A percentile compares a stretch with the other conserved stretches of the same genome.
These are phyloP conservation scores for Globicephala melas DNA, from an alignment of 2,113 vertebrate genomes.

Conservation along the genomic window DNA sequence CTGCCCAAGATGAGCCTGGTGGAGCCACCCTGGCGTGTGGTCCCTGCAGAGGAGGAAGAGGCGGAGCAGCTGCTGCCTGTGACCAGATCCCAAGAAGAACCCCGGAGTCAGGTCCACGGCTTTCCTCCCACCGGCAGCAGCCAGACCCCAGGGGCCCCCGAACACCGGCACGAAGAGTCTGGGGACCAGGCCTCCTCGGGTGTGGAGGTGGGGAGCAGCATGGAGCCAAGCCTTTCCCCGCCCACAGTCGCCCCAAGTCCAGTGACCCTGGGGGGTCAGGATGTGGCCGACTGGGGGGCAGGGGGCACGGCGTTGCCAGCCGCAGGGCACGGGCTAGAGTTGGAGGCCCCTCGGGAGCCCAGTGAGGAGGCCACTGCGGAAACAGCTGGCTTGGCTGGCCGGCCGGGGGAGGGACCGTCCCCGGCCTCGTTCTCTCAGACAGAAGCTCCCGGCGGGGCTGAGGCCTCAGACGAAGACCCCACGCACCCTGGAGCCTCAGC, in stretches of 20 bases:
- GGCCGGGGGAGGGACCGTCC: neutral
- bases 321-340: conserved; percentile 21
- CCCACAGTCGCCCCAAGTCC: conserved; percentile 56
- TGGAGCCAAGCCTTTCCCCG: conserved; percentile 74
- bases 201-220: conserved; percentile 80
- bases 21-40: conserved; percentile 72
- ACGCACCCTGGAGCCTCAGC: conserved; percentile 14
- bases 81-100: conserved; percentile 72
- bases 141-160: conserved; percentile 10
- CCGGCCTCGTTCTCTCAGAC: conserved; percentile 30
- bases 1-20: conserved; percentile 66
- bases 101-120: conserved; percentile 51
- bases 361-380: conserved; percentile 14
- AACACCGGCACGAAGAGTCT: conserved; percentile 73
- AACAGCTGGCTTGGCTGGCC: neutral
- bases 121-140: conserved; percentile 41
- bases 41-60: conserved; percentile 77
- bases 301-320: neutral
- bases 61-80: conserved; percentile 84
- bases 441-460: neutral
- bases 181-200: conserved; percentile 69
- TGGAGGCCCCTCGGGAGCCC: conserved; percentile 30
- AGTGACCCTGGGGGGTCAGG: neutral
- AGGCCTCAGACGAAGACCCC: neutral
- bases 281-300: neutral